phyloP scores from a whole-genome alignment of 2,888 invertebrate species.

The Noctuana brunneofusca region DNA sequence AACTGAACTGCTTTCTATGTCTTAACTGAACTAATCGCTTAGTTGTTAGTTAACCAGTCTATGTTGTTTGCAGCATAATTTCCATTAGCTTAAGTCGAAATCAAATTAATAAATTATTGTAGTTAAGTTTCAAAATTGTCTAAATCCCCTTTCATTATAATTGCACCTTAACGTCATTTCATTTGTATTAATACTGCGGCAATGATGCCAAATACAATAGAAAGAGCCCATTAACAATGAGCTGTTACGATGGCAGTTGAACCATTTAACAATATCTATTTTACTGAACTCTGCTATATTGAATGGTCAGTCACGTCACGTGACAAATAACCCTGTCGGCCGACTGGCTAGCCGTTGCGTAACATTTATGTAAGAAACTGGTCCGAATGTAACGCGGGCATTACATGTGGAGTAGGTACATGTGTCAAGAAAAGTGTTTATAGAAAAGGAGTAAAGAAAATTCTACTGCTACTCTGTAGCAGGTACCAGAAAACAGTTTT shows the following conservation, averaged over 20 bases:
- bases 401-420: slow-evolving; percentile 36
- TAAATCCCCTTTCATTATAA: no score
- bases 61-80: no score
- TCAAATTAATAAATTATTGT: no score
- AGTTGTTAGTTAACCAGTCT: no score
- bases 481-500: not conserved
- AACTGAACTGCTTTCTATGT: no score
- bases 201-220: not conserved
- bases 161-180: not conserved
- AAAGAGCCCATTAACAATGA: not conserved
- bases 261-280: slow-evolving; percentile 3
- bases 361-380: slow-evolving; percentile 72
- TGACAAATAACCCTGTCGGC: slow-evolving; percentile 33
- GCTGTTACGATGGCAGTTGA: slow-evolving; percentile 11
- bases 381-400: slow-evolving; percentile 54
- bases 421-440: slow-evolving; percentile 14
- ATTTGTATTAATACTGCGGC: not conserved
- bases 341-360: slow-evolving; percentile 53
- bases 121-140: no score
- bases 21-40: no score
- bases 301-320: slow-evolving; percentile 34
- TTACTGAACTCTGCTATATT: not conserved
- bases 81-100: no score
- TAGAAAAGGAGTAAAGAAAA: not conserved
- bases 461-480: not conserved